Base-by-base conservation (phyloP, 2,113 vertebrate genomes). In the Chinchilla lanigera region DNA sequence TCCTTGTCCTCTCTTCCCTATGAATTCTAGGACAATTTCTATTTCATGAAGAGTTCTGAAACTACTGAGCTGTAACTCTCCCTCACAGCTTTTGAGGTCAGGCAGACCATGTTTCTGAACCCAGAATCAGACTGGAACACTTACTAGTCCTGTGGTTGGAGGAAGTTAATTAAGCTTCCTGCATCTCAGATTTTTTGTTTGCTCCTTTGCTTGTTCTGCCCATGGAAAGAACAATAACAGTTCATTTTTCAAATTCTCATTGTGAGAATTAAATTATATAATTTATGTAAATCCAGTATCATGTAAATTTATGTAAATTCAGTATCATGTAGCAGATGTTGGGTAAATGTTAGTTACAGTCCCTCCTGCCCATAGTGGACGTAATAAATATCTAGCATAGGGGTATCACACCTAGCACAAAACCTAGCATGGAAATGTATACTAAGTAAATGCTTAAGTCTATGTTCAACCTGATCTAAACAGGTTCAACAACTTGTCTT, bases 221-320 rank as follows among this genome's bases (percentile, higher is more conserved):
- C 56, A 77, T 8, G 38, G 11, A 84, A 89, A 96, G 22, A 54
- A 38, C 30, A 63, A 54, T 75, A 86, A 91, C 52, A n/a, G 28
- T 83, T 60, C 19, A 71, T 86, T 93, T 54, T 61, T 58, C 80
- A 87, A 95, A 94, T 61, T 75, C 50, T 78, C 83, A 93, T 4
- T 65, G 30, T 89, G 90, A 84, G 35, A 94, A 97, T 86, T 63
- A 71, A 94, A 77, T 81, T 19, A 75, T 30, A 14, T n/a, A 80
- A 93, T 92, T 77, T 75, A 89, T 52, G 30, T 67, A 69, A 90
- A 86, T 94, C 60, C 41, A 11, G 90, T 96, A 50, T 50, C 47
- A 50, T 50, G 47, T 50, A 50, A 50, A 9, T 50, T 50, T 50
- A 50, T 50, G 47, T 50, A 50, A 50, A 50, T 63, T 56, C 77